These are phyloP conservation scores for Dicentrarchus labrax DNA, from an alignment of 2,113 vertebrate species.

Conservation along the genomic window DNA sequence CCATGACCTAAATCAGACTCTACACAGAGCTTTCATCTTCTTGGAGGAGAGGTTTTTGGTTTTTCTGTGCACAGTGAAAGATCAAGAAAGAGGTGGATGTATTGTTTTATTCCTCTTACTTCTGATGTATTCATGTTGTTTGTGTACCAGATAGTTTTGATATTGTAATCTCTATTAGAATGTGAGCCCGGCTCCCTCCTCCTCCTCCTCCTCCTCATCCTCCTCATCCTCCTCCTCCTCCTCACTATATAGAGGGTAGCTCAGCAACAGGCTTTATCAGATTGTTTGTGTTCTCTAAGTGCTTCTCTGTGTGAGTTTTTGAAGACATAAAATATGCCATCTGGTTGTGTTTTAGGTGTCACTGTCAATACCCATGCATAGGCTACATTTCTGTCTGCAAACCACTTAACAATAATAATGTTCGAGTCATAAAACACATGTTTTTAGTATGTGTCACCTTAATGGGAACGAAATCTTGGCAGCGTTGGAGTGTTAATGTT, in stretches of 20 bases:
- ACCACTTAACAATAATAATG: background rate
- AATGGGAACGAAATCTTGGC: background rate
- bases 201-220: no score
- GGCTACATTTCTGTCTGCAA: background rate
- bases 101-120: slow-evolving; percentile 26
- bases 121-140: slow-evolving; percentile 30
- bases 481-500: background rate
- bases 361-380: background rate
- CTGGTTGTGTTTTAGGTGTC: background rate
- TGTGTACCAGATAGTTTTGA: background rate
- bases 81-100: slow-evolving; percentile 27
- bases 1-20: slow-evolving; percentile 70
- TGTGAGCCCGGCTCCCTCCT: background rate
- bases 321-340: background rate
- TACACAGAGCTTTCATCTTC: slow-evolving; percentile 42
- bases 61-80: slow-evolving; percentile 1
- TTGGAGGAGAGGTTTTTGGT: background rate
- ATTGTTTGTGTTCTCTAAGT: background rate
- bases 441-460: background rate
- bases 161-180: background rate
- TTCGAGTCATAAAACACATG: background rate
- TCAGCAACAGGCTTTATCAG: slow-evolving; percentile 15
- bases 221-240: no score
- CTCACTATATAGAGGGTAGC: background rate
- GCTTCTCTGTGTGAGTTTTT: background rate